Conservation (phyloP, 2,113 vertebrate species). For the Tupaia tana region DNA sequence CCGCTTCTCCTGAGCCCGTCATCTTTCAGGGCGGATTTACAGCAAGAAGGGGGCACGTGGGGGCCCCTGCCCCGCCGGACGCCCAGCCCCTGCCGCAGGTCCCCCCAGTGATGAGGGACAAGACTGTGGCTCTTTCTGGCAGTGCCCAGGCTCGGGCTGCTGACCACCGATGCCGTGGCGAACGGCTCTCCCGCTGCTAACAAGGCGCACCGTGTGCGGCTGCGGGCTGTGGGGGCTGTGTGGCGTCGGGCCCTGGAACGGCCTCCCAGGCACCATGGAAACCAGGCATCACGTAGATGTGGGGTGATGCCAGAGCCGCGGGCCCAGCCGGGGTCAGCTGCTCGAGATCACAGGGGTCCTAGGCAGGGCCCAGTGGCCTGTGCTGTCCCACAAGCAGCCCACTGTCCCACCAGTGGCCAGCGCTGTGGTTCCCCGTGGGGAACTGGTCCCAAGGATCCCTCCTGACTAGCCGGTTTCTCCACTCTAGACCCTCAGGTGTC, state of each 20-base stretch:
- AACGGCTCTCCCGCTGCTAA: neutral
- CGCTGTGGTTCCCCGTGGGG: neutral
- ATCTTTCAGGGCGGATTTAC: neutral
- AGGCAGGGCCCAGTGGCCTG: neutral
- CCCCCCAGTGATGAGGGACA: neutral
- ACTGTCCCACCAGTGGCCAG: neutral
- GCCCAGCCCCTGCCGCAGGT: neutral
- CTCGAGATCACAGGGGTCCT: neutral
- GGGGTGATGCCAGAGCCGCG: neutral
- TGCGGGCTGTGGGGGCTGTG: rapidly evolving
- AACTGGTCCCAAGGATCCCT: neutral
- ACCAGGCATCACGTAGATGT: neutral
- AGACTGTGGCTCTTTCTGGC: neutral
- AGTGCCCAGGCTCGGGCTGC: neutral
- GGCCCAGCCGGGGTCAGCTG: neutral
- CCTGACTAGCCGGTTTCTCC: neutral
- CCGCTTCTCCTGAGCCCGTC: neutral
- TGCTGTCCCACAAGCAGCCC: neutral
- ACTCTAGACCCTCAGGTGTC: neutral
- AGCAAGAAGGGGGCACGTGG: neutral
- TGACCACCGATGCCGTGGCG: neutral
- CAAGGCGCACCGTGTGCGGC: neutral
- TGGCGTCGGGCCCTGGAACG: neutral
- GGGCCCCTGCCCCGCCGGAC: neutral
- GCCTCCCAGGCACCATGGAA: slow-evolving; percentile 19